These are phyloP conservation scores for Notothenia rossii DNA, from an alignment of 2,113 vertebrate genomes.

Conservation along the genomic window DNA sequence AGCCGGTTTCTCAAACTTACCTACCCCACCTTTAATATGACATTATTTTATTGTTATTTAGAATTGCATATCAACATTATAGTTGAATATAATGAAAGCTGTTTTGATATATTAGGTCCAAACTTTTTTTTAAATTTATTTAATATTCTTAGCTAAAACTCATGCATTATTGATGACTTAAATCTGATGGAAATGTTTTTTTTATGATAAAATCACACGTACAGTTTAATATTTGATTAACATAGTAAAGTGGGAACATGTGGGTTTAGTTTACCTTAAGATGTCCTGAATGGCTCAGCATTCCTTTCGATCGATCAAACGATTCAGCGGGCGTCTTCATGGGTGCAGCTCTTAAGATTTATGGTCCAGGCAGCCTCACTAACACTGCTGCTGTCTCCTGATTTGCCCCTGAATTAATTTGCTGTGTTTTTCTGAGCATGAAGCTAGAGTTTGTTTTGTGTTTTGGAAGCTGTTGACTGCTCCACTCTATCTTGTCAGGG, in stretches of 20 bases:
- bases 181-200: not conserved
- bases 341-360: slow-evolving; percentile 16
- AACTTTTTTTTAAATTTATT: no score
- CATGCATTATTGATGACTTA: not conserved
- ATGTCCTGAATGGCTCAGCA: not conserved
- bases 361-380: slow-evolving; percentile 12
- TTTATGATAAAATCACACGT: not conserved
- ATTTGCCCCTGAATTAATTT: slow-evolving; percentile 36
- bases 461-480: slow-evolving; percentile 41
- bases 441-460: slow-evolving; percentile 35
- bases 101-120: no score
- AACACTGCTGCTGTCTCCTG: not conserved
- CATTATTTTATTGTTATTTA: no score
- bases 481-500: slow-evolving; percentile 41
- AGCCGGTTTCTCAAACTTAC: no score
- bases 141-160: not conserved
- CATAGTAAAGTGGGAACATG: not conserved
- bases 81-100: no score
- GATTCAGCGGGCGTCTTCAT: slow-evolving; percentile 11
- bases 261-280: not conserved
- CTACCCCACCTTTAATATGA: no score
- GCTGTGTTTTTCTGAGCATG: slow-evolving; percentile 8
- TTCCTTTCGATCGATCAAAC: slow-evolving; percentile 1
- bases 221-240: not conserved
- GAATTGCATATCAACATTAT: no score